Evolutionary conservation across 2,113 vertebrate genomes (phyloP), one percentile per base, ranked within the genome.

Genomic region (Acanthisitta chloris): DNA sequence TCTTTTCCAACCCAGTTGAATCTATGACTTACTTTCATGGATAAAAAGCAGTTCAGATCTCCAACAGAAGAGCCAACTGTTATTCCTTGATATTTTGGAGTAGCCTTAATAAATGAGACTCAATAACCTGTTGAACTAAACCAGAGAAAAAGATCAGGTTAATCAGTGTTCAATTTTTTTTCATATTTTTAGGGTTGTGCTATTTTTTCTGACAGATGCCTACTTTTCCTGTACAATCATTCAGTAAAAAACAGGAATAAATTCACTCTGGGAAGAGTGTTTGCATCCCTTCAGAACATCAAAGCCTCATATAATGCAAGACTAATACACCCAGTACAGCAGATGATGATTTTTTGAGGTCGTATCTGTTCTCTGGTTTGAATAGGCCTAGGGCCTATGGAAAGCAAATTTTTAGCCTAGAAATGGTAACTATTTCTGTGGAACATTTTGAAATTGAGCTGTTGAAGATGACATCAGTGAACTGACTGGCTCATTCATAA

Each of bases 71-170:
- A 52, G 12, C 15, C 71, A 52, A 34, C 20, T 67, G 25, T 98
- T 98, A 99, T 84, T 99, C 99, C 97, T 99, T 98, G 97, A 99
- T 99, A 74, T 98, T 99, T 90, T 99, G 99, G 94, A 99, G 98
- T 45, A 99, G 97, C 96, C 98, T 99, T 93, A 99, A 92, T 88
- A 99, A 97, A 92, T 99, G 99, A 36, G 98, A 98, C 89, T 99
- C 99, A 95, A 99, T 99, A 92, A 99, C 99, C 98, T 99, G 99
- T 98, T 99, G 99, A 97, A 99, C 99, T 99, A 79, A 95, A 96
- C 86, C 84, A 95, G 92, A 88, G 45, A 91, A 76, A 58, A 81
- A 52, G 18, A 86, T 65, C 16, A 70, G 18, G 46, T 96, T 91
- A 97, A 59, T 74, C 43, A 82, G 15, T n/a, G 18, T 72, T 90